Evolutionary conservation across 2,113 vertebrate species (phyloP), one percentile per base, ranked within the genome.

Genomic region (Anolis sagrei): DNA sequence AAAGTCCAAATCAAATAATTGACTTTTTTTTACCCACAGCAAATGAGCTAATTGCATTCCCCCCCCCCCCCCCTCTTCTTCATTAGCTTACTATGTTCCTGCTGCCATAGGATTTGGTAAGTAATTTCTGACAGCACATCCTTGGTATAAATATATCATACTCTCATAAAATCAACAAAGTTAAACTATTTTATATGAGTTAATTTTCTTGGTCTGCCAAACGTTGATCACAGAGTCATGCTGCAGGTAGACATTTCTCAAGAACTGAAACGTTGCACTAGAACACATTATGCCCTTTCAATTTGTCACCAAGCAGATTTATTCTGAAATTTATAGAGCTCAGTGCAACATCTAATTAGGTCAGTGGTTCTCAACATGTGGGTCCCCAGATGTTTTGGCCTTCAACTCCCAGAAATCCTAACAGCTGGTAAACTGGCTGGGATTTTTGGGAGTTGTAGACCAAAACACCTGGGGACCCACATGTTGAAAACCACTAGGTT

Each of bases 101-200:
- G 23, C 77, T 49, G 13, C 68, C 9, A 34, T 80, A 64, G 61
- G 69, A 27, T 36, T 66, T 51, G 84, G 84, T 86, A 86, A 86
- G 84, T 78, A 86, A 75, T 73, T 86, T 74, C 58, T 13, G 48
- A 14, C 39, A 21, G 21, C 21, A 32, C 23, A 49, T 5, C 36
- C 3, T 83, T 49, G 27, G n/a, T 36, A 4, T 66, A 81, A 51
- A 19, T 51, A 78, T 39, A 8, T 9, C 29, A n/a, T 18, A 79
- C 3, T 8, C 32, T 44, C 14, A 84, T 49, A 64, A 76, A 39
- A 48, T 32, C 76, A 29, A 14, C 44, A 29, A 79, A 14, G 2
- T 64, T 48, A 66, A n/a, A 7, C 39, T 13, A 51, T 48, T 19
- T 3, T 32, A 9, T 54, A 77, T 32, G n/a, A 34, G n/a, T 6